Base-by-base conservation (phyloP, 2,113 vertebrate genomes). In the Coregonus clupeaformis region DNA sequence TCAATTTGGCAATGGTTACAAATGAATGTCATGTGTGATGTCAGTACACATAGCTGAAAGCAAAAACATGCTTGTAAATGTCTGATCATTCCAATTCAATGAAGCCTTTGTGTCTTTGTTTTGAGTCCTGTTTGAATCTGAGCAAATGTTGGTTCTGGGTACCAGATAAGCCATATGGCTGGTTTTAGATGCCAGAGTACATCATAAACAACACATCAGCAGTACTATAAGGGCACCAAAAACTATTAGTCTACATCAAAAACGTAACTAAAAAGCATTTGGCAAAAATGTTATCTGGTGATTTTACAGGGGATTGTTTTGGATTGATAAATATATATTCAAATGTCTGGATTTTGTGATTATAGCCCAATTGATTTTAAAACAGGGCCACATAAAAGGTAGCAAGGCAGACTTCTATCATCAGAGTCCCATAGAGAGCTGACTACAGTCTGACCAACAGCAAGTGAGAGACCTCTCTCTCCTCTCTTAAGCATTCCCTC, bases 101-200 rank as follows among this genome's bases (percentile, higher is more conserved):
- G 11, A 7, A 20, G 52, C 3, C 29, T 71, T 59, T 18, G 3
- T 66, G 62, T 29, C 45, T 52, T 47, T 14, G 32, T 45, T 47
- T 7, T 45, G 6, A 12, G 6, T 24, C 22, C 42, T 12, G 42
- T 68, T 68, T 68, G n/a, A 27, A 68, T 72, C 32, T 29, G 62
- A 68, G 24, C 22, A 49, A n/a, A 30, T 29, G 7, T 6, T 68
- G 47, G 22, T 22, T 65, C 36, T 70, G 67, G 16, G 4, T 65
- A 64, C 18, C 59, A 45, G 74, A 70, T 69, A 69, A 60, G 25
- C 59, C 68, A 76, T 76, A 64, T 52, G 68, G 74, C 22, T 6
- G 11, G 59, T 32, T 70, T 63, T 25, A 76, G 59, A 76, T 64
- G 74, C 59, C 25, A 63, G 42, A 42, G 14, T 69, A 55, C 18